Conservation (phyloP, 2,888 invertebrate species). For the Theretra japonica region DNA sequence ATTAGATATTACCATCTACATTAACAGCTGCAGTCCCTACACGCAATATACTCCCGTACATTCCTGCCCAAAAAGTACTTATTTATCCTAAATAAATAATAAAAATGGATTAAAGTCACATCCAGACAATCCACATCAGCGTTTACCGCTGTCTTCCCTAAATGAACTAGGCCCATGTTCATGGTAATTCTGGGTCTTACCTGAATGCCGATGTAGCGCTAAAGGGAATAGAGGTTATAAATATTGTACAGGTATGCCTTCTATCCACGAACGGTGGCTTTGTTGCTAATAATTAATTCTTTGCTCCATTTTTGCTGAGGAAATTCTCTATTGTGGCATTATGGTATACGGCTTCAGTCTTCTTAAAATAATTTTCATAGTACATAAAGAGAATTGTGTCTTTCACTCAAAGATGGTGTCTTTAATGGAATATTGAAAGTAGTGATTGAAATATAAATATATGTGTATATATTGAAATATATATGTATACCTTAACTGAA, state of each 20-base stretch:
- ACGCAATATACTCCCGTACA: too few species aligned
- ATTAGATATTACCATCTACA: too few species aligned
- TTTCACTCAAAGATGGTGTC: too few species aligned
- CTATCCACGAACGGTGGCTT: constrained; percentile 40
- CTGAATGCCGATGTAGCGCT: constrained; percentile 69
- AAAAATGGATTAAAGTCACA: constrained; percentile 27
- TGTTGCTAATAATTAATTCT: constrained; percentile 35
- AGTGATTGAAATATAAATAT: background rate
- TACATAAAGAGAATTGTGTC: background rate
- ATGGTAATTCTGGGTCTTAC: constrained; percentile 75
- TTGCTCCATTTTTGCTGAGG: constrained; percentile 20
- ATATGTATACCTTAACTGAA: too few species aligned
- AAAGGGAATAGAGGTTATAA: constrained; percentile 62
- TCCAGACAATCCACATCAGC: constrained; percentile 46
- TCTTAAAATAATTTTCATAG: background rate
- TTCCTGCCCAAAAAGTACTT: too few species aligned
- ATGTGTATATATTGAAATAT: background rate
- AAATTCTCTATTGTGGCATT: constrained; percentile 17
- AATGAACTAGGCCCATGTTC: constrained; percentile 73
- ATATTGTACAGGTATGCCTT: constrained; percentile 59
- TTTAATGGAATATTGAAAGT: too few species aligned
- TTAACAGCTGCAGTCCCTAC: too few species aligned
- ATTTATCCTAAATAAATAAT: background rate
- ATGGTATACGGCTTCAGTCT: background rate
- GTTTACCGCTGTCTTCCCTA: constrained; percentile 58